These are phyloP conservation scores for Rutilus rutilus DNA, from an alignment of 2,113 vertebrate genomes.

Conservation along the genomic window DNA sequence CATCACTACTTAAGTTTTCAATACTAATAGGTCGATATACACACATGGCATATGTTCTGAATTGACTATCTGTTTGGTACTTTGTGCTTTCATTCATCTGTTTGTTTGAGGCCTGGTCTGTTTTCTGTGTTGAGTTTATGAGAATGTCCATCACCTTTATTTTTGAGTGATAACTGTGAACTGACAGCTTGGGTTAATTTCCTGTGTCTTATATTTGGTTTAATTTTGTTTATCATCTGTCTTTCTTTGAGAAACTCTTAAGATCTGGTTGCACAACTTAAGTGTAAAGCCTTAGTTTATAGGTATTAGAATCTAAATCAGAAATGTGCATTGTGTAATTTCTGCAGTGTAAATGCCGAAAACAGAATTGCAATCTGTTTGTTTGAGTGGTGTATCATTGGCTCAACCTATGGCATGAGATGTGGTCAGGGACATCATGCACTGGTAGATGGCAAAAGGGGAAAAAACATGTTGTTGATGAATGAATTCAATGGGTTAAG, in stretches of 20 bases:
- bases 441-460: not conserved
- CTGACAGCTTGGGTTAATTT: slow-evolving; percentile 54
- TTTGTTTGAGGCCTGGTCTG: slow-evolving; percentile 28
- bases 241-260: slow-evolving; percentile 63
- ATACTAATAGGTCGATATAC: slow-evolving; percentile 38
- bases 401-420: not conserved
- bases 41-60: slow-evolving; percentile 53
- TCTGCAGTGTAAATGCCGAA: not conserved
- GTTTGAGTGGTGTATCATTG: not conserved
- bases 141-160: slow-evolving; percentile 54
- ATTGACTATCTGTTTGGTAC: slow-evolving; percentile 35
- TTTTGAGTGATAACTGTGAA: slow-evolving; percentile 52
- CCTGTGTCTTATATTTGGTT: slow-evolving; percentile 46
- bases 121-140: slow-evolving; percentile 47
- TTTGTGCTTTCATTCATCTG: slow-evolving; percentile 42
- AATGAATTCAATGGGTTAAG: too few species aligned
- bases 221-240: slow-evolving; percentile 52
- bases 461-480: not conserved
- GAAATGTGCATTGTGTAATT: not conserved
- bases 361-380: slow-evolving; percentile 12
- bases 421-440: not conserved
- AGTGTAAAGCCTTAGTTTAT: not conserved
- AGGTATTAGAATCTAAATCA: not conserved
- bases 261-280: slow-evolving; percentile 59
- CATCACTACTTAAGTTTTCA: slow-evolving; percentile 7